These are phyloP conservation scores for Chloroceryle amazona DNA, from an alignment of 2,797 vertebrate genomes.

Conservation along the genomic window DNA sequence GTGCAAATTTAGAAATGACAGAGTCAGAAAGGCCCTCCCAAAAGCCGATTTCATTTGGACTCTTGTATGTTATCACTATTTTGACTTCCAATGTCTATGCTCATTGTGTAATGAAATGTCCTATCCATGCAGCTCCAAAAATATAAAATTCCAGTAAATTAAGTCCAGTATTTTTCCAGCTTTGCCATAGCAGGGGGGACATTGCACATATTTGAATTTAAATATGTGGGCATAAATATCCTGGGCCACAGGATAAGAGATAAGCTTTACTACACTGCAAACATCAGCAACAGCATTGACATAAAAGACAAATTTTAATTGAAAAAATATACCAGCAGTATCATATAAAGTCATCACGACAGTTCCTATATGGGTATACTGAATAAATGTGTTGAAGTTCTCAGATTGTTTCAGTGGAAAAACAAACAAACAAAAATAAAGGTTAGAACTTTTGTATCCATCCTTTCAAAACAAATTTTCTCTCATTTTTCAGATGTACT, in stretches of 20 bases:
- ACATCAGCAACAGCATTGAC: neutral
- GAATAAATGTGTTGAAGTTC: neutral
- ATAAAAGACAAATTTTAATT: conserved; percentile 29
- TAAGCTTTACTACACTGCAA: neutral
- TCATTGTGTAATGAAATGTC: neutral
- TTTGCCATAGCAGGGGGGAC: neutral
- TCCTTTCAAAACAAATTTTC: conserved; percentile 28
- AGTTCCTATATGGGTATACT: neutral
- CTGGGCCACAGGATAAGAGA: neutral
- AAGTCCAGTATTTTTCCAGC: neutral
- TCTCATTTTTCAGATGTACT: neutral
- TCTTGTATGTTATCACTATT: neutral
- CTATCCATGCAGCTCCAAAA: neutral
- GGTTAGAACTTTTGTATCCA: neutral
- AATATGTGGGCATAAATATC: neutral
- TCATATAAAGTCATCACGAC: neutral
- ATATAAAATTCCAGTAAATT: neutral
- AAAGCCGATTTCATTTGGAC: neutral
- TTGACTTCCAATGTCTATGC: neutral
- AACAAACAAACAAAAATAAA: neutral
- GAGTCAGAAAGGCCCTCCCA: neutral
- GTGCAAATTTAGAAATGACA: neutral
- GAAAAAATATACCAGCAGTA: conserved; percentile 1
- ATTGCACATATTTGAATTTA: neutral
- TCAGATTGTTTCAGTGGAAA: neutral